These are phyloP conservation scores for Camelus dromedarius DNA, from an alignment of 2,113 vertebrate species.

Conservation along the genomic window DNA sequence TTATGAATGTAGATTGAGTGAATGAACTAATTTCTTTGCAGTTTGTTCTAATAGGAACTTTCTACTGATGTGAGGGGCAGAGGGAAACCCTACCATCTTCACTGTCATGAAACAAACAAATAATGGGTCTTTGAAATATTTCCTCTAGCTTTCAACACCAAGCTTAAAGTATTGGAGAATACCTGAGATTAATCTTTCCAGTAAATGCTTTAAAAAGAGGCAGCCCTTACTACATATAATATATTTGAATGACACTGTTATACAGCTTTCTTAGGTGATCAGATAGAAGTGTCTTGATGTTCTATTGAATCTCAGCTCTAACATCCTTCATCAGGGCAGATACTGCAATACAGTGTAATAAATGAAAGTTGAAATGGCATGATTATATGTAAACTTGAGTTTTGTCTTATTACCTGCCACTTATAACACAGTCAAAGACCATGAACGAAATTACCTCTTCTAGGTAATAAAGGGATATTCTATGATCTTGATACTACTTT, in stretches of 20 bases:
- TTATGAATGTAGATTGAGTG: constrained; percentile 79
- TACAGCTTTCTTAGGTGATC: constrained; percentile 46
- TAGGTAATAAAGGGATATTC: constrained; percentile 56
- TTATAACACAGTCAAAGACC: constrained; percentile 63
- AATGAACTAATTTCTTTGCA: constrained; percentile 81
- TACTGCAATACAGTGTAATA: background rate
- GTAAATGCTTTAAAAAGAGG: constrained; percentile 66
- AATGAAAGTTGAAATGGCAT: constrained; percentile 73
- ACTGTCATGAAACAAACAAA: constrained; percentile 75
- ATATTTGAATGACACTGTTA: constrained; percentile 61
- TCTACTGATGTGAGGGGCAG: constrained; percentile 68
- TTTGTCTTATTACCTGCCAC: constrained; percentile 69
- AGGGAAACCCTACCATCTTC: constrained; percentile 69
- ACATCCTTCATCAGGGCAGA: constrained; percentile 57
- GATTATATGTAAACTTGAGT: constrained; percentile 71
- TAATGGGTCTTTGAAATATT: constrained; percentile 69
- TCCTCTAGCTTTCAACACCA: constrained; percentile 63
- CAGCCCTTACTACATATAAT: constrained; percentile 43
- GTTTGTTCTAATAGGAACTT: constrained; percentile 79
- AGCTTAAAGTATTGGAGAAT: constrained; percentile 57
- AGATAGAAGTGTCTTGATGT: constrained; percentile 38
- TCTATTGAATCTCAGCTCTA: constrained; percentile 58
- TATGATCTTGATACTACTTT: constrained; percentile 64
- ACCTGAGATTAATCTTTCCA: constrained; percentile 68
- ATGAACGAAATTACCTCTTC: constrained; percentile 66